Evolutionary conservation across 2,888 invertebrate genomes (phyloP), one percentile per base, ranked within the genome.

Genomic region (Calameuta pallipes): DNA sequence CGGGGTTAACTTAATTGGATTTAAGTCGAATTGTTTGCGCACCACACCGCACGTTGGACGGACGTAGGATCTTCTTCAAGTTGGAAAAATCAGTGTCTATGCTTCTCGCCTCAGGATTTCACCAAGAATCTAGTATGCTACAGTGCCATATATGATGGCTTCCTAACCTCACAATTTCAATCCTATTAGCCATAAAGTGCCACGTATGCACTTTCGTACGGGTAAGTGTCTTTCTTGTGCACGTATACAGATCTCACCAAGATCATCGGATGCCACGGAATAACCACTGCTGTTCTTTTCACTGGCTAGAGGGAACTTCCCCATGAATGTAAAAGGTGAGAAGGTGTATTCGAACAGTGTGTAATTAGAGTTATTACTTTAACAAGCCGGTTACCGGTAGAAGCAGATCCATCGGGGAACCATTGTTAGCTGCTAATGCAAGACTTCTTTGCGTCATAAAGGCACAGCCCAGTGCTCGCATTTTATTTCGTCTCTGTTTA

Each of bases 1-100:
- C 79, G 83, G 86, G 85, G 83, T 89, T 87, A 86, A 89, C 85
- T 90, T 91, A 89, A 90, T 90, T 91, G 89, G 89, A 90, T 90
- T 90, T 87, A 86, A 88, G 86, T 87, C 86, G 86, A 88, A 90
- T 87, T 89, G 87, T 89, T 89, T 87, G 86, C 82, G 81, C 79
- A 83, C 80, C 82, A 81, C 81, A 80, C 79, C 79, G 79, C 81
- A 69, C 79, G 71, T 78, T 34, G 35, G 74, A 77, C 36, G 15
- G 34, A 30, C 56, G 31, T 76, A 76, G 35, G 34, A 79, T 69
- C 69, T 74, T 33, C 69, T 15, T 69, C 33, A 3, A 33, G 71
- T 36, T 23, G 23, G 56, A 56, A 23, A 4, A 56, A 23, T 56
- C 56, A 56, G 23, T 23, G 56, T 56, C 23, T 23, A 0, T 23